Evolutionary conservation across 2,888 invertebrate genomes (phyloP), one percentile per base, ranked within the genome.

Genomic region (Sinhomidia bicolor): DNA sequence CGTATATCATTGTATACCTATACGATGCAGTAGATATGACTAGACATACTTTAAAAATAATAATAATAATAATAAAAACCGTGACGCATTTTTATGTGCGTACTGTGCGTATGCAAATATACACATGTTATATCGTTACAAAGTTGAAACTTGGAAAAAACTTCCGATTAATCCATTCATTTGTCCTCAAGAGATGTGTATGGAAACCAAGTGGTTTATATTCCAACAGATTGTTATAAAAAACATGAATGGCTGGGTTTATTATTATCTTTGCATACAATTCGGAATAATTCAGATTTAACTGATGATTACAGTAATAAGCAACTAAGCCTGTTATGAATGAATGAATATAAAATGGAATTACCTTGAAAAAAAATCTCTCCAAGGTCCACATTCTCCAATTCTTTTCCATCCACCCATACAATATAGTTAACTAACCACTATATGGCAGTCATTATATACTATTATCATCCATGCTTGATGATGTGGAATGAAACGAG

Each of bases 341-440:
- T 36, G 26, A 20, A 44, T 78, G 57, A 57, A 57, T 78, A 57
- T 54, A 87, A 74, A 86, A 74, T 57, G 14, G 51, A 82, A 78
- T 82, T 54, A 82, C 87, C 87, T 88, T 87, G 87, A 87, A 51
- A 80, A 82, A 81, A 14, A 26, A 76, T 78, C 54, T 62, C 17
- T 71, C 74, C 87, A 88, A 88, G 87, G 87, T 82, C 80, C 60
- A n/a, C 44, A 62, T 57, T 78, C 78, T 57, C 78, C 57, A 78
- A 54, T 78, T n/a, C 78, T 51, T 17, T 47, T 51, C 76, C 41
- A 29, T 80, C 62, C 79, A 57, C 26, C 23, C 47, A 65, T 41
- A 10, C 23, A 81, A 32, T n/a, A n/a, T n/a, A n/a, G n/a, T n/a
- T n/a, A n/a, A n/a, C n/a, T n/a, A n/a, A n/a, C n/a, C n/a, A n/a